Conservation (phyloP, 92 coral and sea anemone species). For the Epizoanthus stellaris region DNA sequence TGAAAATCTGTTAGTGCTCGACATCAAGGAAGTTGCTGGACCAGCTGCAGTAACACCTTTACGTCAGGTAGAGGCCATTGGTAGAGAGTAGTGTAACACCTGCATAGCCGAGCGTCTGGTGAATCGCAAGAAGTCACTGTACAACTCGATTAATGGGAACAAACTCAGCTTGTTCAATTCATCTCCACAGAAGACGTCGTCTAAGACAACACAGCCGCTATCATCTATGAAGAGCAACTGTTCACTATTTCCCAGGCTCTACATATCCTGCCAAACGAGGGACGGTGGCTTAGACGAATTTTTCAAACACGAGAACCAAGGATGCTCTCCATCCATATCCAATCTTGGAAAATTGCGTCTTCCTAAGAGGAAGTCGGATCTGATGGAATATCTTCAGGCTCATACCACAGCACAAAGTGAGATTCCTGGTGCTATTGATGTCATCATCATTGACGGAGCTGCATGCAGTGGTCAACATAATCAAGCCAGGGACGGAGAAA, state of each 20-base stretch:
- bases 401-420: slow-evolving; percentile 43
- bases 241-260: slow-evolving; percentile 33
- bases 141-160: no score
- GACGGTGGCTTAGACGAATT: slow-evolving; percentile 73
- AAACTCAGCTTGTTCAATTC: no score
- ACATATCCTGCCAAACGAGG: slow-evolving; percentile 59
- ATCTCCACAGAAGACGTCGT: no score
- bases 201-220: slow-evolving; percentile 40
- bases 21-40: no score
- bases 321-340: slow-evolving; percentile 51
- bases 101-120: no score
- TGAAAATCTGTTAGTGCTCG: no score
- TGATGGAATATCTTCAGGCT: slow-evolving; percentile 53
- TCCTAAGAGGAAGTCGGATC: slow-evolving; percentile 64
- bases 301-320: slow-evolving; percentile 70
- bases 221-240: slow-evolving; percentile 58
- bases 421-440: slow-evolving; percentile 38
- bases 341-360: slow-evolving; percentile 68
- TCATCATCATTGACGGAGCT: no score
- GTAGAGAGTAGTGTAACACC: no score
- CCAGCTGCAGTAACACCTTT: no score
- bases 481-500: slow-evolving; percentile 55
- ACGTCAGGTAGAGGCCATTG: no score
- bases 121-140: no score
- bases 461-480: slow-evolving; percentile 50